phyloP scores from a whole-genome alignment of 1,140 invertebrate species.

The Drosophila auraria region DNA sequence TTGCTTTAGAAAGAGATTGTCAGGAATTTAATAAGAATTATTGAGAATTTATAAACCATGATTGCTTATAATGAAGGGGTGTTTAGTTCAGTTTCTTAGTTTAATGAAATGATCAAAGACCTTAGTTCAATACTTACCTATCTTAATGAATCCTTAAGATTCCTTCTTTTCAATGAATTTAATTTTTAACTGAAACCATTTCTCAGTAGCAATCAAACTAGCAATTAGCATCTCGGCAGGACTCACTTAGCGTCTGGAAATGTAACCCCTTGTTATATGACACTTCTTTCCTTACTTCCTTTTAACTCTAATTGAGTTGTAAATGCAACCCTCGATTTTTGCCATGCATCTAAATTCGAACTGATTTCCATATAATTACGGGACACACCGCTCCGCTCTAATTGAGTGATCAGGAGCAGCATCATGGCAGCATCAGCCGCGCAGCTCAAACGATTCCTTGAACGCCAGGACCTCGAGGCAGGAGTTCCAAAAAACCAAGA shows the following conservation, averaged over 20 bases:
- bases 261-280: slow-evolving; percentile 12
- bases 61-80: not conserved
- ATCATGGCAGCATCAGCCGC: slow-evolving; percentile 24
- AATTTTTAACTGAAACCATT: not conserved
- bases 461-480: slow-evolving; percentile 13
- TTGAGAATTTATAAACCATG: too few species aligned
- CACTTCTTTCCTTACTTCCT: slow-evolving; percentile 30
- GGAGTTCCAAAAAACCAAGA: not conserved
- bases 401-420: slow-evolving; percentile 69
- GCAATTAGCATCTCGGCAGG: slow-evolving; percentile 25
- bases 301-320: slow-evolving; percentile 41
- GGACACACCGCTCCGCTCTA: slow-evolving; percentile 45
- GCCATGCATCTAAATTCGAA: slow-evolving; percentile 20
- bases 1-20: not conserved
- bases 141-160: not conserved
- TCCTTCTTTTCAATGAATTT: not conserved
- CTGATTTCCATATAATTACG: slow-evolving; percentile 66
- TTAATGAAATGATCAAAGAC: not conserved
- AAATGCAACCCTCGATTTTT: slow-evolving; percentile 42
- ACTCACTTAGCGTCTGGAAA: slow-evolving; percentile 9
- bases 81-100: not conserved
- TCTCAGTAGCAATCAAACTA: not conserved
- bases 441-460: slow-evolving; percentile 2
- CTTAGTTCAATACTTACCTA: not conserved
- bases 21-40: too few species aligned